Percentiles rank a stretch among this genome's conserved stretches.
These are phyloP conservation scores for Acrossocheilus fasciatus DNA, from an alignment of 2,797 vertebrate genomes.

Conservation along the genomic window DNA sequence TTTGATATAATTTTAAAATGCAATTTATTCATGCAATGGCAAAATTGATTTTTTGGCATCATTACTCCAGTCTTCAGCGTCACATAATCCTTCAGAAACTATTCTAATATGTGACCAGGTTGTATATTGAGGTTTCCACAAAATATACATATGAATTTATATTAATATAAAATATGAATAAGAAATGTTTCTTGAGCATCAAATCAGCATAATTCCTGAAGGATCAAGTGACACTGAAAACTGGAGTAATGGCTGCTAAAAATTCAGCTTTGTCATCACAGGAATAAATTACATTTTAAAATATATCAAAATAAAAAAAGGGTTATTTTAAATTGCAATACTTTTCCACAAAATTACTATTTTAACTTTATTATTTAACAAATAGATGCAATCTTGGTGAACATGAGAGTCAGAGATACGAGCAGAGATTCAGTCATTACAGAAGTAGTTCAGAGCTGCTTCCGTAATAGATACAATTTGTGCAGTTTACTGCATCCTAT, in stretches of 20 bases:
- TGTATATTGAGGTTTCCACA: no score
- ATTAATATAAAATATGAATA: no score
- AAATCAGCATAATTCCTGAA: neutral
- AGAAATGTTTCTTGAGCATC: no score
- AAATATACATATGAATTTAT: no score
- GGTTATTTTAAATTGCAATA: no score
- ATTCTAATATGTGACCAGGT: no score
- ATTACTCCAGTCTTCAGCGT: no score
- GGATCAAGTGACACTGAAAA: neutral
- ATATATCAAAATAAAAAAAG: neutral
- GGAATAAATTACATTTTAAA: neutral
- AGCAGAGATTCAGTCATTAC: neutral
- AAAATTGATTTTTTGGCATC: no score
- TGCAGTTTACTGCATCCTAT: neutral
- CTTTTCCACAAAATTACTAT: neutral
- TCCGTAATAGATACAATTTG: neutral
- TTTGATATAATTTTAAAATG: no score
- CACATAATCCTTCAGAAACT: no score
- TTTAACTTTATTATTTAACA: neutral
- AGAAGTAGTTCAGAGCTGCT: neutral
- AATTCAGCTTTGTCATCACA: neutral
- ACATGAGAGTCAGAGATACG: no score
- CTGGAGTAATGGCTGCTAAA: neutral
- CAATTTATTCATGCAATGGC: no score
- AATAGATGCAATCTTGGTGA: neutral